These are phyloP conservation scores for Mylabris phalerata DNA, from an alignment of 1,140 invertebrate species.

Conservation along the genomic window DNA sequence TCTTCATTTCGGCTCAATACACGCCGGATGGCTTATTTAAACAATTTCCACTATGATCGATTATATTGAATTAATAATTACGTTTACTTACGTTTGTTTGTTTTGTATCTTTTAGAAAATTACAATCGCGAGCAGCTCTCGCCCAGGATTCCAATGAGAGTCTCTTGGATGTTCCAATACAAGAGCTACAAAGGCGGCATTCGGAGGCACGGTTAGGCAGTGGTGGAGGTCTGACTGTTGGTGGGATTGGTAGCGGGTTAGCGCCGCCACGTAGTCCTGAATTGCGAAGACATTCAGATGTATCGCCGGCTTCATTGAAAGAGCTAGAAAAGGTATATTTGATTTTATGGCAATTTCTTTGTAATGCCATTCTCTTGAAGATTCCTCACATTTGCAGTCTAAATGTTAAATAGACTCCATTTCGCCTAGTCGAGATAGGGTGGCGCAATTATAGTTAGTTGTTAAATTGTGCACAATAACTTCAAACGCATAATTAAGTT, in stretches of 20 bases:
- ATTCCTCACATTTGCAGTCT: too few species aligned
- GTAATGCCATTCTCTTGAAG: background rate
- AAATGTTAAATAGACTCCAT: too few species aligned
- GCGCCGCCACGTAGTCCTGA: constrained; percentile 73
- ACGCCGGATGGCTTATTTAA: too few species aligned
- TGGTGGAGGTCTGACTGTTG: constrained; percentile 42
- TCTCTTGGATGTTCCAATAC: constrained; percentile 66
- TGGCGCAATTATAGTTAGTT: too few species aligned
- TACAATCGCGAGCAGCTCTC: constrained; percentile 59
- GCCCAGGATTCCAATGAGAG: constrained; percentile 75
- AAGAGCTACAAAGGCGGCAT: constrained; percentile 68
- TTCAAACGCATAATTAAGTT: too few species aligned
- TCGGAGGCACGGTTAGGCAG: constrained; percentile 68
- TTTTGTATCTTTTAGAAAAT: constrained; percentile 48
- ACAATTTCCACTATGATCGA: too few species aligned
- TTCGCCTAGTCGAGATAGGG: too few species aligned
- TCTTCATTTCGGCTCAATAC: too few species aligned
- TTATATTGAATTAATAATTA: background rate
- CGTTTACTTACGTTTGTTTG: background rate
- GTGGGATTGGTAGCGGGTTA: constrained; percentile 48
- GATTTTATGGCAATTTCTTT: constrained; percentile 8
- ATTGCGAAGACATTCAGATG: constrained; percentile 70
- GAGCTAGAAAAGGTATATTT: constrained; percentile 68
- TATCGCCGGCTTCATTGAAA: constrained; percentile 74
- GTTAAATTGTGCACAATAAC: too few species aligned